A percentile compares a stretch with the other conserved stretches of the same genome.
phyloP scores from a whole-genome alignment of 2,888 invertebrate species.

The Heliconius charithonia region DNA sequence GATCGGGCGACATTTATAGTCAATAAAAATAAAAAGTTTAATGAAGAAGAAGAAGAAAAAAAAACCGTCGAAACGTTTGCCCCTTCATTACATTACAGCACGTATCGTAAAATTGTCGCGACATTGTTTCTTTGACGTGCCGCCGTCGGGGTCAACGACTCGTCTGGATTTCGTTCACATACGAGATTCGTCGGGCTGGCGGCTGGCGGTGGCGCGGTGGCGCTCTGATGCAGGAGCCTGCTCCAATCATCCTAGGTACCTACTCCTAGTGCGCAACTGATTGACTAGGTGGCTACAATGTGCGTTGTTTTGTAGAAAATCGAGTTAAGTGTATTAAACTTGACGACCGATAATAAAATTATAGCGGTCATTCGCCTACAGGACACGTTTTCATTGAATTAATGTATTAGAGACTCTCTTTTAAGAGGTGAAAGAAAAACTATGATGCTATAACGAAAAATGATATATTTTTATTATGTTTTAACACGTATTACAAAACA shows the following conservation, averaged over 20 bases:
- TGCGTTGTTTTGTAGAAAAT: slow-evolving; percentile 29
- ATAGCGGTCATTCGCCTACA: slow-evolving; percentile 21
- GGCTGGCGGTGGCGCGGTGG: slow-evolving; percentile 26
- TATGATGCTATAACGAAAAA: background rate
- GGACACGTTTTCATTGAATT: background rate
- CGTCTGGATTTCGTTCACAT: slow-evolving; percentile 80
- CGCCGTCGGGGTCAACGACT: slow-evolving; percentile 77
- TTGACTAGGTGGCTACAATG: slow-evolving; percentile 15
- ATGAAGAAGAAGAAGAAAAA: slow-evolving; percentile 25
- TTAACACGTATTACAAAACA: background rate
- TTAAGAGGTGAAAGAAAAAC: background rate
- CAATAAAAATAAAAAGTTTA: slow-evolving; percentile 46
- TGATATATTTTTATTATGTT: background rate
- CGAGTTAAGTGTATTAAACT: slow-evolving; percentile 44
- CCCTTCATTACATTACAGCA: slow-evolving; percentile 50
- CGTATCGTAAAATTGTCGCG: slow-evolving; percentile 52
- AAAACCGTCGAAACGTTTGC: slow-evolving; percentile 43
- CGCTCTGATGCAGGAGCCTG: slow-evolving; percentile 25
- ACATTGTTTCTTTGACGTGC: slow-evolving; percentile 80
- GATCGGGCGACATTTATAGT: slow-evolving; percentile 41
- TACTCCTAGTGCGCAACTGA: slow-evolving; percentile 16
- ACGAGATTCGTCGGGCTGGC: slow-evolving; percentile 54
- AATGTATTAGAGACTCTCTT: background rate
- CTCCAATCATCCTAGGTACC: slow-evolving; percentile 30
- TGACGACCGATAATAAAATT: slow-evolving; percentile 41